A percentile compares a stretch with the other conserved stretches of the same genome.
Conservation (phyloP, 2,888 invertebrate genomes). For the Amphimallon solstitiale region DNA sequence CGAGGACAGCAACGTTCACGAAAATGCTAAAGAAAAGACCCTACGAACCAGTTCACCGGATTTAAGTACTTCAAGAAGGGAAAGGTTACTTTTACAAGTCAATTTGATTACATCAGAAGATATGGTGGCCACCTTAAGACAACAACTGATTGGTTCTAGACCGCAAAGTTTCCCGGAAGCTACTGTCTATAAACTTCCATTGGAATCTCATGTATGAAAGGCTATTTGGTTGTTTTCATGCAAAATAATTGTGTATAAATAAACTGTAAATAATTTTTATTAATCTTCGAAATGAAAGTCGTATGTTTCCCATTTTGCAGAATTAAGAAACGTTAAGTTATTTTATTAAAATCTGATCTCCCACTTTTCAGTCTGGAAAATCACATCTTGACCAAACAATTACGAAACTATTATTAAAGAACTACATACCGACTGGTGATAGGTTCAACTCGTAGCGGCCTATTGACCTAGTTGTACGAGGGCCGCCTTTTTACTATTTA, state of each 20-base stretch:
- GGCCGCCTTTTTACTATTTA: too few species aligned
- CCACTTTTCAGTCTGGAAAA: too few species aligned
- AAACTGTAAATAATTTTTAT: neutral
- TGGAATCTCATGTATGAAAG: slow-evolving; percentile 69
- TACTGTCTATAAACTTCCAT: slow-evolving; percentile 67
- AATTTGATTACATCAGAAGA: slow-evolving; percentile 65
- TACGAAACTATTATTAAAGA: too few species aligned
- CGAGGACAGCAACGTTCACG: slow-evolving; percentile 59
- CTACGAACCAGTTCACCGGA: slow-evolving; percentile 72
- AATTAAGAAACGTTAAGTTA: too few species aligned
- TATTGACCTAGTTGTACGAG: too few species aligned
- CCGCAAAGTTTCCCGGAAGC: slow-evolving; percentile 67
- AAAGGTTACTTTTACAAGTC: slow-evolving; percentile 65
- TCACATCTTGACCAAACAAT: too few species aligned
- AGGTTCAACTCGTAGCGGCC: too few species aligned
- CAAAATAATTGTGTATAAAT: neutral
- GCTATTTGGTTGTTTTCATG: neutral
- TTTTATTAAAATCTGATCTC: too few species aligned
- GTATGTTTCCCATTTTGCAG: too few species aligned
- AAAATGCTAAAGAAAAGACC: slow-evolving; percentile 65
- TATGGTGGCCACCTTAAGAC: slow-evolving; percentile 63
- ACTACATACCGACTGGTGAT: too few species aligned
- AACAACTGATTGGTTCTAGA: slow-evolving; percentile 64
- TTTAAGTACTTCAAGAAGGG: slow-evolving; percentile 63
- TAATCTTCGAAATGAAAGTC: too few species aligned